These are phyloP conservation scores for Falco biarmicus DNA, from an alignment of 2,797 vertebrate species.

Conservation along the genomic window DNA sequence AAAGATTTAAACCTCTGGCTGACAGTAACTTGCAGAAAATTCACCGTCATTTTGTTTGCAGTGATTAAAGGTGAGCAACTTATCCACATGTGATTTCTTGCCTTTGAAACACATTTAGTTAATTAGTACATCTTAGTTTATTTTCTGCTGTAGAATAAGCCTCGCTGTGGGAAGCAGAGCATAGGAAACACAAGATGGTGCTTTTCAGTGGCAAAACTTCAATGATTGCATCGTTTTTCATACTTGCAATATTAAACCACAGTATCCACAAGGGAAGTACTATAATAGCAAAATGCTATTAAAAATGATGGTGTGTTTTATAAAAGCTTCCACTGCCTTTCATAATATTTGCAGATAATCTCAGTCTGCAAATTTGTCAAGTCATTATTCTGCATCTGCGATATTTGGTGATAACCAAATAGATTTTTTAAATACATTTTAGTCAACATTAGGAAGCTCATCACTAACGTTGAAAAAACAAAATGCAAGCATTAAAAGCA, in stretches of 20 bases:
- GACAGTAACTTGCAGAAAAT: neutral
- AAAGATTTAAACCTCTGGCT: neutral
- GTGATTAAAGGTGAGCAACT: neutral
- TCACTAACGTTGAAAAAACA: neutral
- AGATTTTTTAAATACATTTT: neutral
- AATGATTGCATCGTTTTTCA: neutral
- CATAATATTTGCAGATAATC: conserved; percentile 52
- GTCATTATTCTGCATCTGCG: conserved; percentile 39
- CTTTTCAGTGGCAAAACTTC: conserved; percentile 1
- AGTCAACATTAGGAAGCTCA: neutral
- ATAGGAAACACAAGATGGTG: neutral
- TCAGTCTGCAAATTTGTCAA: conserved; percentile 37
- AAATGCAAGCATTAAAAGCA: neutral
- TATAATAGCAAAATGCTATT: conserved; percentile 18
- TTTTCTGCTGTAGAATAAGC: neutral
- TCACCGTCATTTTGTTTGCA: neutral
- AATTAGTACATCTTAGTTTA: neutral
- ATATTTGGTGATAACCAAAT: neutral
- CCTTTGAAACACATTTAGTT: neutral
- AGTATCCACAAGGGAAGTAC: neutral
- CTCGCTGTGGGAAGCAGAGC: neutral
- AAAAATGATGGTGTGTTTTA: conserved; percentile 35
- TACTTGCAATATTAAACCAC: neutral
- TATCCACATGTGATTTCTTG: neutral
- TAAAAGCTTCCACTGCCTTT: neutral